Conservation (phyloP, 2,113 vertebrate genomes). For the Rallus limicola region DNA sequence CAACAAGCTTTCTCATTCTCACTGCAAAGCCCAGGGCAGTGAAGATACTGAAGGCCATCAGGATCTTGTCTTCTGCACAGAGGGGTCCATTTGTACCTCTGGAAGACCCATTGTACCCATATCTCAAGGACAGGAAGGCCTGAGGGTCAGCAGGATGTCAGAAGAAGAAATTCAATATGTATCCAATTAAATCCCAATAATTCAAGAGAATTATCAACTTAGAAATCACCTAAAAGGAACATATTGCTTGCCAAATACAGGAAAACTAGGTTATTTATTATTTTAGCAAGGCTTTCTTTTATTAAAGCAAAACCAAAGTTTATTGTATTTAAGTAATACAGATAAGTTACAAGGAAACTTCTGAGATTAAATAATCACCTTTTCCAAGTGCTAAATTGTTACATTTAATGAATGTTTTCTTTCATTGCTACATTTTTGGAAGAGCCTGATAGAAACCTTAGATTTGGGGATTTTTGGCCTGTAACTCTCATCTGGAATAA, state of each 20-base stretch:
- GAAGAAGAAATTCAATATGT: conserved; percentile 6
- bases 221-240: not conserved
- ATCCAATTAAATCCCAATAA: not conserved
- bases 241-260: not conserved
- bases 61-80: not conserved
- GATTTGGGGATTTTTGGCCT: not conserved
- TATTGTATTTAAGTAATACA: conserved; percentile 17
- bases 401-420: not conserved
- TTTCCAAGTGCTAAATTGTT: not conserved
- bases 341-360: not conserved
- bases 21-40: not conserved
- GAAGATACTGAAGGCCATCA: not conserved
- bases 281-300: not conserved
- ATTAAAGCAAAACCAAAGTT: not conserved
- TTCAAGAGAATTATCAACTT: conserved; percentile 23
- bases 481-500: not conserved
- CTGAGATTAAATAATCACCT: not conserved
- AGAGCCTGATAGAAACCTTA: not conserved
- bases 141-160: not conserved
- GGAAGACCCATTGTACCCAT: not conserved
- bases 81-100: not conserved
- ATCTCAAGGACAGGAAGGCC: not conserved
- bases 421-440: not conserved
- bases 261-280: conserved; percentile 4
- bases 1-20: not conserved